Evolutionary conservation across 2,113 vertebrate species (phyloP), one percentile per base, ranked within the genome.

Genomic region (Engraulis encrasicolus): DNA sequence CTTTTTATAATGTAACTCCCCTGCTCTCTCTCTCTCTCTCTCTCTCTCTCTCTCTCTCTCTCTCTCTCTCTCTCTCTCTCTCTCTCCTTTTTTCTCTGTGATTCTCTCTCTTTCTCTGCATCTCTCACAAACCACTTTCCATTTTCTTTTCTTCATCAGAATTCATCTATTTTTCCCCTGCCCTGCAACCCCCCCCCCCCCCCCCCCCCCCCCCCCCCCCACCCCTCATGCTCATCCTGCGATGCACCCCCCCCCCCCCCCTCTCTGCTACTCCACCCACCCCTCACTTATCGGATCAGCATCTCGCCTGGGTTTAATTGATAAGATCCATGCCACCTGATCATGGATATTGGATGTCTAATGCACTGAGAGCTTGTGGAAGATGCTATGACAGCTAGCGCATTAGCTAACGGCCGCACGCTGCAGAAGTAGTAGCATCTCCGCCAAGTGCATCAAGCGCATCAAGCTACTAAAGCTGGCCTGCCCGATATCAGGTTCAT

Each of bases 271-370:
- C 58, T 37, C 71, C 50, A 66, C 49, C 49, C 49, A 36, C 0
- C 37, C 18, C 27, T 37, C 1, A 2, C 71, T 45, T 18, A 86
- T 49, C 20, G 27, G 66, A 34, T 34, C 48, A 54, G 85, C 82
- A 91, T 90, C 88, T 87, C 85, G n/a, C 82, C 86, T 88, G 52
- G 81, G 90, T 85, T 88, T 86, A 89, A 90, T 91, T 91, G 91
- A 94, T 92, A 92, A 87, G 88, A 94, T 93, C 92, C 87, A 86
- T 92, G 91, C 90, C 92, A 94, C 94, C 92, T 92, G 93, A 94
- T 92, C 87, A 83, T 79, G 87, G 93, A 92, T 94, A 94, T 94
- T 94, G 91, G 89, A 93, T 94, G 90, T 93, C 92, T 94, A 93
- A 94, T 94, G 93, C 92, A 91, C 92, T 92, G 91, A 91, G 92